Evolutionary conservation across 1,140 invertebrate genomes (phyloP).

Genomic region (Polyergus mexicanus): DNA sequence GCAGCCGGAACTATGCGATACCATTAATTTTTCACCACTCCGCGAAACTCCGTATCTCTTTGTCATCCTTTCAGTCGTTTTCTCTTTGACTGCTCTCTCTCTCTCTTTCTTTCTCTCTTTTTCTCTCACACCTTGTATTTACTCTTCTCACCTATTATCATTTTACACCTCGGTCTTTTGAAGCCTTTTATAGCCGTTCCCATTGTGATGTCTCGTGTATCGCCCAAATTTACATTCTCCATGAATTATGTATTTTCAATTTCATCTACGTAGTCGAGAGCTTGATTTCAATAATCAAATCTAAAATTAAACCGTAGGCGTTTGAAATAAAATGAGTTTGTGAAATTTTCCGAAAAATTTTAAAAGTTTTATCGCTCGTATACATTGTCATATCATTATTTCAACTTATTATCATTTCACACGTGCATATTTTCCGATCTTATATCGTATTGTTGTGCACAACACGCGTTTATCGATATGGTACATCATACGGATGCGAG

Average conservation of each 20-base stretch:
- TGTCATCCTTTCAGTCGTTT: constrained; percentile 24
- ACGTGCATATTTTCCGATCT: constrained; percentile 7
- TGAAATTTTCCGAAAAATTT: neutral
- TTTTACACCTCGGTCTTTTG: constrained; percentile 14
- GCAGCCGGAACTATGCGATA: constrained; percentile 22
- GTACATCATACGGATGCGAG: neutral
- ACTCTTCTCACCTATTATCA: constrained; percentile 14
- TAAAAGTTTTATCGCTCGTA: neutral
- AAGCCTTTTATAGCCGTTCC: neutral
- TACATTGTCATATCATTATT: neutral
- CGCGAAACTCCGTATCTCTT: constrained; percentile 12
- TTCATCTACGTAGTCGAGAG: neutral
- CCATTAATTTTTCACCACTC: constrained; percentile 55
- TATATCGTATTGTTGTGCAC: neutral
- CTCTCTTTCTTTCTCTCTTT: neutral
- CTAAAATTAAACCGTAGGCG: neutral
- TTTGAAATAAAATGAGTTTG: neutral
- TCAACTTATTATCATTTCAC: constrained; percentile 2
- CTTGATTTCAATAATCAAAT: constrained; percentile 4
- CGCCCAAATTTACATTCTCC: neutral
- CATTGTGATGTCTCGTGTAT: constrained; percentile 10
- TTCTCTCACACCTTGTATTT: neutral
- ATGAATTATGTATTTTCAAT: constrained; percentile 19
- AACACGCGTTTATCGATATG: neutral
- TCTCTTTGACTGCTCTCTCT: neutral